These are phyloP conservation scores for Calephelis nemesis DNA, from an alignment of 1,140 invertebrate species.

Conservation along the genomic window DNA sequence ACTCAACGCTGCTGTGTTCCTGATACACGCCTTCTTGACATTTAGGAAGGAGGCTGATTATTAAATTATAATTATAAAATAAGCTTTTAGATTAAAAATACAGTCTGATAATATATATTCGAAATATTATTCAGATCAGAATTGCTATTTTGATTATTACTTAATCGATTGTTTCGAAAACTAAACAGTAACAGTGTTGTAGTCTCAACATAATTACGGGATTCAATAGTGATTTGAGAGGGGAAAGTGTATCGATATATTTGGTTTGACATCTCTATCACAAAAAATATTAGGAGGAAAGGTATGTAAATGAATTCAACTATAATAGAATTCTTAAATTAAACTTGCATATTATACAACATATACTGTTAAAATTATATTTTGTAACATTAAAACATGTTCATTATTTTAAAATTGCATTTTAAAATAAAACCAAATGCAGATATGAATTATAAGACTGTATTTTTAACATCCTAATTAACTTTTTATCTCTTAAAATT, in stretches of 20 bases:
- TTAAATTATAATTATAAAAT: slow-evolving; percentile 30
- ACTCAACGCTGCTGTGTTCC: slow-evolving; percentile 59
- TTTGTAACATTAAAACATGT: too few relatives aligned
- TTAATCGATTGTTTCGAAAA: slow-evolving; percentile 3
- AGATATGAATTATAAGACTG: not conserved
- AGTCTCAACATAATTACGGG: too few relatives aligned
- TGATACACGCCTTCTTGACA: slow-evolving; percentile 66
- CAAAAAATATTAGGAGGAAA: too few relatives aligned
- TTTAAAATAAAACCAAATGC: not conserved
- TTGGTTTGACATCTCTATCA: too few relatives aligned
- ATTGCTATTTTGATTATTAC: not conserved
- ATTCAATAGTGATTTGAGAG: too few relatives aligned
- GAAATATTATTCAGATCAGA: not conserved
- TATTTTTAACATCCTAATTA: not conserved
- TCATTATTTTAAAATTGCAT: too few relatives aligned
- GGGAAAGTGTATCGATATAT: too few relatives aligned
- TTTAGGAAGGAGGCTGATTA: slow-evolving; percentile 69
- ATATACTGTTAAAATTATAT: too few relatives aligned
- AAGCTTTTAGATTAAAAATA: not conserved
- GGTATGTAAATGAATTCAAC: too few relatives aligned
- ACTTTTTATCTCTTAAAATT: slow-evolving; percentile 22
- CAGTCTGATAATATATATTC: not conserved
- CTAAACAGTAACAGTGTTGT: too few relatives aligned
- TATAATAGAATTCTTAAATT: too few relatives aligned
- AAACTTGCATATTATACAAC: too few relatives aligned